Evolutionary conservation across 2,797 vertebrate genomes (phyloP).

Genomic region (Mareca strepera): DNA sequence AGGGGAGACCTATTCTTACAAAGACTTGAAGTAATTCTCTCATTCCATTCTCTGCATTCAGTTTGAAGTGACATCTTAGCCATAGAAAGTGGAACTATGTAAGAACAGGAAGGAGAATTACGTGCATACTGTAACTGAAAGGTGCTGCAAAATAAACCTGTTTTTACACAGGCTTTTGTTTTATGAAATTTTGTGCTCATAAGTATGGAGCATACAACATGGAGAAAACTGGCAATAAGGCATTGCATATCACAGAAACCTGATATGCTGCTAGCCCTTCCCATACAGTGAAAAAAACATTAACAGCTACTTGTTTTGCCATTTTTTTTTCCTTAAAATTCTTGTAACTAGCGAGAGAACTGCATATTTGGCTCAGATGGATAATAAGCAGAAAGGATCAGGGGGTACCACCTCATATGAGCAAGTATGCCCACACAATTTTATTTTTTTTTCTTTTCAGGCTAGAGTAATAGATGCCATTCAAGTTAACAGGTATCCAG

Average conservation of each 20-base stretch:
- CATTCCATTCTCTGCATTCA: background rate
- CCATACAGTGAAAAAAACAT: background rate
- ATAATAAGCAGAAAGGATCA: background rate
- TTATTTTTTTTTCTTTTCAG: background rate
- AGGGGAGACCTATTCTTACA: conserved; percentile 12
- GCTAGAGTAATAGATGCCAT: background rate
- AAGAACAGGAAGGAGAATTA: background rate
- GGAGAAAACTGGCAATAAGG: background rate
- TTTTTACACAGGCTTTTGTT: background rate
- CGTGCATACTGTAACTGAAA: background rate
- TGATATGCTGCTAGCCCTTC: background rate
- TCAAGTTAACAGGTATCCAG: background rate
- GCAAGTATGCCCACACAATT: background rate
- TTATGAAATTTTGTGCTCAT: background rate
- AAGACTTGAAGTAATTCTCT: background rate
- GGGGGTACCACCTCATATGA: background rate
- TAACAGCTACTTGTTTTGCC: background rate
- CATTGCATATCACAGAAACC: background rate
- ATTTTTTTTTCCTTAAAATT: background rate
- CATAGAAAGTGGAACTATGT: background rate
- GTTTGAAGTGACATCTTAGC: background rate
- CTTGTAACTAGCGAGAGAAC: background rate
- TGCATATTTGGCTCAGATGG: background rate
- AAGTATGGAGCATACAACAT: background rate
- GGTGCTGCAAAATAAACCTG: background rate